Evolutionary conservation across 1,140 invertebrate genomes (phyloP).

Genomic region (Lasioglossum albipes): DNA sequence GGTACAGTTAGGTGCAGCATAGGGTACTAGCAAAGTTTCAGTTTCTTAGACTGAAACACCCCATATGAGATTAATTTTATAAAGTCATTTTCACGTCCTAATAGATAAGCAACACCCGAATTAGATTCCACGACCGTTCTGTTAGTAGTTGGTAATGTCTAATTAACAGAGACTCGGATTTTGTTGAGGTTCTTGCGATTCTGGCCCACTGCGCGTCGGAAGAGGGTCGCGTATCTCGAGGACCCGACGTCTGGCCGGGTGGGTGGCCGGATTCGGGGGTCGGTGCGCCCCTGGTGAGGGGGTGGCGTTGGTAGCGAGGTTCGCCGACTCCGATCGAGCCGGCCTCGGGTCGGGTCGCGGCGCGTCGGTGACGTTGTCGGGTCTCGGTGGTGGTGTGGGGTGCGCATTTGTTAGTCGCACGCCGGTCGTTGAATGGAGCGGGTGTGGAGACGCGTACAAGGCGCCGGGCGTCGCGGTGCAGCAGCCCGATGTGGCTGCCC

Average conservation of each 20-base stretch:
- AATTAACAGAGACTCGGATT: too few species aligned
- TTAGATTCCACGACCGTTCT: too few species aligned
- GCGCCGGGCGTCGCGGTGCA: conserved; percentile 72
- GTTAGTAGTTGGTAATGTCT: too few species aligned
- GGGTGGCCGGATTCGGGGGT: background rate
- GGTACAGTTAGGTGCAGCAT: too few species aligned
- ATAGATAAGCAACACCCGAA: too few species aligned
- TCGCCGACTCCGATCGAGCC: conserved; percentile 48
- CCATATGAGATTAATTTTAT: too few species aligned
- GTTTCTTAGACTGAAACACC: too few species aligned
- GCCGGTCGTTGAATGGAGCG: conserved; percentile 85
- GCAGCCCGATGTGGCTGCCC: conserved; percentile 72
- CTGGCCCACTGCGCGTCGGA: background rate
- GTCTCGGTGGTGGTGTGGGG: conserved; percentile 48
- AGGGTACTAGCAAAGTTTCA: too few species aligned
- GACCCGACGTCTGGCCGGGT: background rate
- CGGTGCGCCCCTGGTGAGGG: too few species aligned
- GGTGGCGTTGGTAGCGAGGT: conserved; percentile 40
- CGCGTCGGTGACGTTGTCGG: background rate
- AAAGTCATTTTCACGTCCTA: too few species aligned
- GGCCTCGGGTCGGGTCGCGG: conserved; percentile 46
- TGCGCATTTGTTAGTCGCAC: conserved; percentile 77
- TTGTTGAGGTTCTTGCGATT: too few species aligned
- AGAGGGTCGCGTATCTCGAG: conserved; percentile 5
- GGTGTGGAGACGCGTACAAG: conserved; percentile 80